Evolutionary conservation across 2,888 invertebrate species (phyloP), one percentile per base, ranked within the genome.

Genomic region (Scelioninae gen. 1): DNA sequence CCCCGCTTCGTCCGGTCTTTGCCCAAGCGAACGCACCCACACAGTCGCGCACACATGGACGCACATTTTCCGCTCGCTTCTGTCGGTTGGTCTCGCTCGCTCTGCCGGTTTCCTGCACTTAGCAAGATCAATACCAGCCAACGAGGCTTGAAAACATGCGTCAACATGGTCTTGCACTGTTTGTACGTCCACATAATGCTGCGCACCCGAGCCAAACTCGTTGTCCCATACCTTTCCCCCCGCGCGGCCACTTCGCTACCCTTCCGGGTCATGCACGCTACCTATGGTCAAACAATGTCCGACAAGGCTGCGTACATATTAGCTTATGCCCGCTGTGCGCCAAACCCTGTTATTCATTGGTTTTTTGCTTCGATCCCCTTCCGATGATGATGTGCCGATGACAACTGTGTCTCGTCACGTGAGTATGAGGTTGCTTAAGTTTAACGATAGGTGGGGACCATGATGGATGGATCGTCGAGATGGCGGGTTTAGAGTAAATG

Each of bases 111-210:
- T 91, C 91, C 92, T 92, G 91, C 92, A 92, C 92, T 92, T 92
- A 92, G 92, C 92, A 93, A 93, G 93, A 94, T 94, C 93, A 93
- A 94, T 93, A 94, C 93, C 92, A 92, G 92, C 92, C 93, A 93
- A 93, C 94, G 93, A 94, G 93, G 93, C 93, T 93, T 93, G 93
- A 94, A 94, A 94, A 94, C 94, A 94, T 93, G 94, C 94, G 94
- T 94, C 94, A 94, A 94, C 94, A 94, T 90, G 92, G 91, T 91
- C 92, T 92, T 92, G 85, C 85, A 92, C 91, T 92, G 92, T 92
- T 93, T 93, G 92, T 91, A 91, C 92, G 92, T 92, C 91, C 92
- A 92, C 92, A 93, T 93, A 91, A 92, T 91, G 91, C 90, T 89
- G 88, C 87, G 88, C 87, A 86, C 86, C 87, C 88, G 87, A 78